Percentiles rank a stretch among this genome's conserved stretches.
These are phyloP conservation scores for Drosophila pegasa DNA, from an alignment of 2,888 invertebrate genomes.

Conservation along the genomic window DNA sequence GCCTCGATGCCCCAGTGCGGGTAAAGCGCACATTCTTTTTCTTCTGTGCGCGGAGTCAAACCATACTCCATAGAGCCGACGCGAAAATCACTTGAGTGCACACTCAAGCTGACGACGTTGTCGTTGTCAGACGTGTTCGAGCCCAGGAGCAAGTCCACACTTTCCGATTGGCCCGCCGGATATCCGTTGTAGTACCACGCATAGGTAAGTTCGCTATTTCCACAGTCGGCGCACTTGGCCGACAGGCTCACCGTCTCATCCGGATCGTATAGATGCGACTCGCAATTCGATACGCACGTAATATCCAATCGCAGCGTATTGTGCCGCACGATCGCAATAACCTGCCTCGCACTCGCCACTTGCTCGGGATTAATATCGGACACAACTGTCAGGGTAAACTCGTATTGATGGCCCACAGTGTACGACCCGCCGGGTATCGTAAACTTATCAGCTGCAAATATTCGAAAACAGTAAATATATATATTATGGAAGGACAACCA, in stretches of 20 bases:
- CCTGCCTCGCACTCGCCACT: constrained; percentile 12
- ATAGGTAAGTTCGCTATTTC: not conserved
- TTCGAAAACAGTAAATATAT: too few species aligned
- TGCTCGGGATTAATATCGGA: constrained; percentile 41
- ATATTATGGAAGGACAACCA: too few species aligned
- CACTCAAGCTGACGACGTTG: not conserved
- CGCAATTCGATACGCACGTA: constrained; percentile 43
- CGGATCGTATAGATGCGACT: constrained; percentile 13
- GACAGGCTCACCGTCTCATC: constrained; percentile 21
- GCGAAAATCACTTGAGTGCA: not conserved
- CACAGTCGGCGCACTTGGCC: constrained; percentile 43
- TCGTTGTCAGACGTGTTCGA: constrained; percentile 7
- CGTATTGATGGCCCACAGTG: constrained; percentile 12
- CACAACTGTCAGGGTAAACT: constrained; percentile 31
- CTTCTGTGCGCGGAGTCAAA: too few species aligned
- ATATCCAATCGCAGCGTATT: constrained; percentile 33
- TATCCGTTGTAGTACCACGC: constrained; percentile 41
- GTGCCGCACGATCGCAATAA: constrained; percentile 10
- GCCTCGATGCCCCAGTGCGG: too few species aligned
- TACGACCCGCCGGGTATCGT: constrained; percentile 15
- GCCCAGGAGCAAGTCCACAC: constrained; percentile 4
- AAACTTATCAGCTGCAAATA: constrained; percentile 26
- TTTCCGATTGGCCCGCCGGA: not conserved
- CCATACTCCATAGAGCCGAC: constrained; percentile 1
- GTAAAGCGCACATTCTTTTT: too few species aligned